phyloP scores from a whole-genome alignment of 2,888 invertebrate species.

The Callyntrura sp. region DNA sequence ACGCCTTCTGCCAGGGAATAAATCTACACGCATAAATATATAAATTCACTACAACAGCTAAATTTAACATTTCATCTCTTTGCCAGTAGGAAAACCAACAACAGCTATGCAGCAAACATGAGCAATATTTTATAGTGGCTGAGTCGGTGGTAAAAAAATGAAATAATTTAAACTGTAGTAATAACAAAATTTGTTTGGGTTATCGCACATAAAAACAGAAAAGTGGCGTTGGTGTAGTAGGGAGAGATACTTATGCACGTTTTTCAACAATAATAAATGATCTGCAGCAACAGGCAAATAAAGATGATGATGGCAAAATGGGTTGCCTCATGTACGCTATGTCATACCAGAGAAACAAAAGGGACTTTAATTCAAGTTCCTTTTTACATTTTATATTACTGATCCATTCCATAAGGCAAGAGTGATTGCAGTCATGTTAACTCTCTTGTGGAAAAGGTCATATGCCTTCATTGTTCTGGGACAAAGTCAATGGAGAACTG shows the following conservation, averaged over 20 bases:
- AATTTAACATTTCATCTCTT: neutral
- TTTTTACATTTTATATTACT: neutral
- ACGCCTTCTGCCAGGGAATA: neutral
- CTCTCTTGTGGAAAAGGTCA: too few species aligned
- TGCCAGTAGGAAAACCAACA: neutral
- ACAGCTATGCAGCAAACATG: too few species aligned
- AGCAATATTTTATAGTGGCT: neutral
- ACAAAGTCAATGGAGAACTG: too few species aligned
- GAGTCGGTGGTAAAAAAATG: conserved; percentile 35
- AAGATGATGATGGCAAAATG: conserved; percentile 17
- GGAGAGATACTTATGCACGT: neutral
- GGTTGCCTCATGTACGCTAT: conserved; percentile 17
- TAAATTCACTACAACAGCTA: neutral
- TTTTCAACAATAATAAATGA: too few species aligned
- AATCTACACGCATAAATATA: neutral
- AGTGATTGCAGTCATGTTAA: too few species aligned
- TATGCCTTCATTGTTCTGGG: too few species aligned
- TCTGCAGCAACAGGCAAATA: neutral
- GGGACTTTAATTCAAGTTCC: neutral
- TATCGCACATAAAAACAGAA: conserved; percentile 24
- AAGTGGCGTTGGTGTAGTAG: neutral
- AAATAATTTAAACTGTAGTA: conserved; percentile 36
- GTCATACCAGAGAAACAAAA: conserved; percentile 10
- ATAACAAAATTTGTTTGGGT: conserved; percentile 35
- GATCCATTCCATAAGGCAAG: neutral